Evolutionary conservation across 2,888 invertebrate genomes (phyloP).

Genomic region (Yponomeuta sedellus): DNA sequence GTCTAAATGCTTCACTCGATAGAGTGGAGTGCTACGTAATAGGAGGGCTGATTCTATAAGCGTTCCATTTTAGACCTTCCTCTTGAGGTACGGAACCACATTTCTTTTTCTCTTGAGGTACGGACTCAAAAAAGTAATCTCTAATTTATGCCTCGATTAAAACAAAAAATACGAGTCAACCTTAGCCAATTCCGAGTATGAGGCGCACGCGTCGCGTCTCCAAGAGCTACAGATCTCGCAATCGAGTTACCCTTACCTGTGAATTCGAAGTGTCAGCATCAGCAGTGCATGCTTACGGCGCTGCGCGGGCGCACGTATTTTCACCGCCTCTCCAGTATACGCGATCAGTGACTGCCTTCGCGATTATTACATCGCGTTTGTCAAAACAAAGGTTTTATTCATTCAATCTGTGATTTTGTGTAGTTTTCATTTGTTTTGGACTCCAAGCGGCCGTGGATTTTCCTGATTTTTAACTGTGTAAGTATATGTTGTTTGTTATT

Average conservation of each 20-base stretch:
- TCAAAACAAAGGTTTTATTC: neutral
- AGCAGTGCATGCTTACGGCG: neutral
- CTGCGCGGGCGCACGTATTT: conserved; percentile 1
- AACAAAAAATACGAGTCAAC: no score
- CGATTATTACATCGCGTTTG: neutral
- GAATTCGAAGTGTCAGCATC: neutral
- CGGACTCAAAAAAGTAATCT: no score
- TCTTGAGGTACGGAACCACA: no score
- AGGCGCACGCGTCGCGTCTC: no score
- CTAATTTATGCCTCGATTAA: no score
- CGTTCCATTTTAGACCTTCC: no score
- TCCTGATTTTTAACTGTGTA: neutral
- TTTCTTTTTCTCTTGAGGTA: no score
- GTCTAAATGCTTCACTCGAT: no score
- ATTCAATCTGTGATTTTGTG: neutral
- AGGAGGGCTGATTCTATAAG: no score
- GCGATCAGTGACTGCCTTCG: neutral
- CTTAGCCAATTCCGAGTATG: no score
- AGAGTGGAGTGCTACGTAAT: no score
- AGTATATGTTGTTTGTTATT: neutral
- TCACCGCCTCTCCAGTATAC: neutral
- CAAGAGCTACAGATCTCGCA: no score
- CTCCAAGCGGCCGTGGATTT: neutral
- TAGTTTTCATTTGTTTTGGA: neutral
- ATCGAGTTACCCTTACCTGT: neutral